Conservation (phyloP, 2,888 invertebrate species). For the Stenurella melanura region DNA sequence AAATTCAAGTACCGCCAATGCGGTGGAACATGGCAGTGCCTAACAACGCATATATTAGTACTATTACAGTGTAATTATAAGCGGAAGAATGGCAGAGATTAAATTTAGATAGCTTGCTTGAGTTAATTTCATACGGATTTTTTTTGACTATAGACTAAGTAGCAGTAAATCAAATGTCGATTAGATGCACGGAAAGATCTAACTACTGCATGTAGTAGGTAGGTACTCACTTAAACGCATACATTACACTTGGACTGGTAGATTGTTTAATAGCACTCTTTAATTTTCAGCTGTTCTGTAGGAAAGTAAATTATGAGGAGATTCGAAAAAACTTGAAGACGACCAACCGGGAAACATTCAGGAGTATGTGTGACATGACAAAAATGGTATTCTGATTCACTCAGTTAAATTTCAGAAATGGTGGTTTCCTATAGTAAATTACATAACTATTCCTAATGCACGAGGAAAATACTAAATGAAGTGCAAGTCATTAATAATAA, state of each 20-base stretch:
- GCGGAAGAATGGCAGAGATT: constrained; percentile 27
- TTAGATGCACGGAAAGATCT: constrained; percentile 37
- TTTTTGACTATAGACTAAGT: constrained; percentile 22
- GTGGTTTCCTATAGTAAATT: no score
- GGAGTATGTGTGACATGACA: no score
- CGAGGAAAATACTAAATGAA: no score
- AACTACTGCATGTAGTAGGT: constrained; percentile 19
- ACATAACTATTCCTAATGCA: no score
- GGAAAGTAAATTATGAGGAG: neutral
- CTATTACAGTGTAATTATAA: constrained; percentile 36
- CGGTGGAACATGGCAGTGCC: neutral
- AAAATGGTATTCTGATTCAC: no score
- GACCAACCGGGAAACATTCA: neutral
- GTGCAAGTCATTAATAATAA: no score
- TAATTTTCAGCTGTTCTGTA: constrained; percentile 16
- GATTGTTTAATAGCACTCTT: constrained; percentile 10
- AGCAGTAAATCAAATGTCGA: constrained; percentile 41
- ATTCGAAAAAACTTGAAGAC: neutral
- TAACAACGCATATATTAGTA: constrained; percentile 28
- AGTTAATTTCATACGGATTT: constrained; percentile 27
- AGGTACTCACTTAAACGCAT: constrained; percentile 5
- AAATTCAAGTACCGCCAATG: neutral
- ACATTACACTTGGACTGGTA: neutral
- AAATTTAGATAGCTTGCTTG: constrained; percentile 38
- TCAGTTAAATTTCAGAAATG: no score